Percentiles rank a stretch among this genome's conserved stretches.
Evolutionary conservation across 2,888 invertebrate genomes (phyloP).

Genomic region (Mesorhabditis belari): DNA sequence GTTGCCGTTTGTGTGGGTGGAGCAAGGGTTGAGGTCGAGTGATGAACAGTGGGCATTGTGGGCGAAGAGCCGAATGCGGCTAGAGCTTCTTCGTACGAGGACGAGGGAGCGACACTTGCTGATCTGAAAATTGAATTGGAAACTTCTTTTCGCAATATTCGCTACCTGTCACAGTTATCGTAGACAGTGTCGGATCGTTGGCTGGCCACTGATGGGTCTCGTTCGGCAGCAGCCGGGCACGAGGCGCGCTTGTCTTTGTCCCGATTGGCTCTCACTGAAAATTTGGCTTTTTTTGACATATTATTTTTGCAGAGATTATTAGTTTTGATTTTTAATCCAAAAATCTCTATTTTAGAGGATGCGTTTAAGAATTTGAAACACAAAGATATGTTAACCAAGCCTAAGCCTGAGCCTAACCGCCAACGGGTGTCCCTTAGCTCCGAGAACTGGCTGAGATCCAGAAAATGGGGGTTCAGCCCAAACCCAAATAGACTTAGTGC

Average conservation of each 20-base stretch:
- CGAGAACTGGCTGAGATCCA: too few species aligned
- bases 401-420: too few species aligned
- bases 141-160: too few species aligned
- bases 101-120: slow-evolving; percentile 9
- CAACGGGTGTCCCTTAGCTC: too few species aligned
- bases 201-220: not conserved
- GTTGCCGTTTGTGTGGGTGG: not conserved
- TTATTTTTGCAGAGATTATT: not conserved
- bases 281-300: not conserved
- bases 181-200: not conserved
- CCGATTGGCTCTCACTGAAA: not conserved
- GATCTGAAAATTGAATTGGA: too few species aligned
- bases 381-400: too few species aligned
- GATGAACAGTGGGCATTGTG: not conserved
- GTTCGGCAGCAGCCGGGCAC: not conserved
- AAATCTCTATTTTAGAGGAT: not conserved
- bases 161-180: not conserved
- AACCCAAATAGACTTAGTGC: too few species aligned
- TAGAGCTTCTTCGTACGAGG: slow-evolving; percentile 32
- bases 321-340: not conserved
- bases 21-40: too few species aligned
- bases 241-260: not conserved
- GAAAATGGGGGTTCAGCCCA: too few species aligned
- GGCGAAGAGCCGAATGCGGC: not conserved
- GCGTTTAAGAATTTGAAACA: too few species aligned